Evolutionary conservation across 2,797 vertebrate genomes (phyloP), one percentile per base, ranked within the genome.

Genomic region (Periparus ater): DNA sequence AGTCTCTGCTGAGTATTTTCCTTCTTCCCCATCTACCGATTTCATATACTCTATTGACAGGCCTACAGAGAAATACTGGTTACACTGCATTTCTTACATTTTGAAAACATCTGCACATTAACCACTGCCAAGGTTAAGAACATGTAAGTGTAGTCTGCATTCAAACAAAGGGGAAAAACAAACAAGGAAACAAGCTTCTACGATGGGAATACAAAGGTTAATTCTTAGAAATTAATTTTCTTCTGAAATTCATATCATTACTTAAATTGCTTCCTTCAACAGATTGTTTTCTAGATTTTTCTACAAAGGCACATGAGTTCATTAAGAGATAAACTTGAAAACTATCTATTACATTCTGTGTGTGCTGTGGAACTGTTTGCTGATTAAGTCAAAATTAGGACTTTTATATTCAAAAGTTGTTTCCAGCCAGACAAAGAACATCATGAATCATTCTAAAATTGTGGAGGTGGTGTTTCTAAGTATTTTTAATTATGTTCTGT

Each of bases 71-170:
- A 84, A 93, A 88, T 53, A 32, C 10, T 67, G 30, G 16, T 54
- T 87, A 63, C 21, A 73, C 23, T 48, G 50, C 5, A 40, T 27
- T 81, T 29, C 51, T 84, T 38, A 17, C 17, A n/a, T 73, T 78
- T 81, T 85, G 83, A 71, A 91, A 95, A 71, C 23, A 47, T 44
- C 48, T 83, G n/a, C 53, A 93, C 76, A 93, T 89, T 86, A 91
- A 76, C 26, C 0, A 1, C n/a, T 55, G 38, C 29, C 40, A 89
- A 73, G 71, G 15, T 45, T 77, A 66, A 67, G 60, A 73, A 76
- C 7, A 25, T 36, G 6, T 16, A 53, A 25, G 7, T 48, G 10
- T 29, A 72, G 20, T 42, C 13, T 87, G 19, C 54, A 55, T 76
- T 86, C 50, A 87, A 80, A 89, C 20, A 80, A 93, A 87, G 18